Evolutionary conservation across 2,113 vertebrate genomes (phyloP).

Genomic region (Tinamus guttatus): DNA sequence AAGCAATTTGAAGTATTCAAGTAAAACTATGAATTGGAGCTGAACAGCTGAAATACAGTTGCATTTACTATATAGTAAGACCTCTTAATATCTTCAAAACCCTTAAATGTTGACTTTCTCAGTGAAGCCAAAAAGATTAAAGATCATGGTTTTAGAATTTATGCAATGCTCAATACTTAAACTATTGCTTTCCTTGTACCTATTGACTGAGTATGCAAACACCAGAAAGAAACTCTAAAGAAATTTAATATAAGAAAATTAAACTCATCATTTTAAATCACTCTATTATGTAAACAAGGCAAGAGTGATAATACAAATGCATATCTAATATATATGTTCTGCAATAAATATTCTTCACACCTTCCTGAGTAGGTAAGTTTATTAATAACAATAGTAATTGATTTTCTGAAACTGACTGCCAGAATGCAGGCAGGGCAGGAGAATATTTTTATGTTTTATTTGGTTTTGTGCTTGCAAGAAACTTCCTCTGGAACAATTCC

Average conservation of each 20-base stretch:
- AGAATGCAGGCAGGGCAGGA: background rate
- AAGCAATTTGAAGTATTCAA: background rate
- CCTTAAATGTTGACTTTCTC: background rate
- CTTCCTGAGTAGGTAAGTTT: background rate
- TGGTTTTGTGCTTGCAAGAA: background rate
- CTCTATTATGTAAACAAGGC: background rate
- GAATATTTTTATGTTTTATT: background rate
- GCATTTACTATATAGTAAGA: background rate
- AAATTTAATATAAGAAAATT: no score
- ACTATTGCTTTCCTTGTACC: background rate
- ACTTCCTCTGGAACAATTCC: background rate
- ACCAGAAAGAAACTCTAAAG: background rate
- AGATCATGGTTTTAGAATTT: background rate
- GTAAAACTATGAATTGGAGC: background rate
- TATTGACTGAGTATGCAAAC: background rate
- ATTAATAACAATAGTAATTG: background rate
- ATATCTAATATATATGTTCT: background rate
- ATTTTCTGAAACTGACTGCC: background rate
- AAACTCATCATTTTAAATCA: background rate
- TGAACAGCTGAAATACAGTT: background rate
- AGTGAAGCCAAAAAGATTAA: background rate
- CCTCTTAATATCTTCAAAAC: background rate
- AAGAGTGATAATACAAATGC: background rate
- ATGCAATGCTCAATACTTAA: background rate
- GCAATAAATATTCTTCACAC: background rate